Evolutionary conservation across 2,113 vertebrate species (phyloP), one percentile per base, ranked within the genome.

Genomic region (Rutilus rutilus): DNA sequence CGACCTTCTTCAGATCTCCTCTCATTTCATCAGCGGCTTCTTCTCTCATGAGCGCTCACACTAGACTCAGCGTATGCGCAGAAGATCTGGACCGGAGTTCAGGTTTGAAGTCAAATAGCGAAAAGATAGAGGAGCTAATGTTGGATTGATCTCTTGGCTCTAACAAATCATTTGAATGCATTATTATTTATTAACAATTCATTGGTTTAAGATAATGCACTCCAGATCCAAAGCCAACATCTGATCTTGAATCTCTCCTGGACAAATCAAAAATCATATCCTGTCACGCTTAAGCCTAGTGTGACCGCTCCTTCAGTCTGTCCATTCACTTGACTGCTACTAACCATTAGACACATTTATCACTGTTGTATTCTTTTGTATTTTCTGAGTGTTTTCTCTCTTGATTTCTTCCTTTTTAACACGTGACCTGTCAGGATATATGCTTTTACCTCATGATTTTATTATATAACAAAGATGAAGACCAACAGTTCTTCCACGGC

Each of bases 281-380:
- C 42, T 78, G 30, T 33, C 47, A 23, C 21, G 6, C 30, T 91
- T 36, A 36, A 36, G 65, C 65, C 67, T 71, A 6, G 21, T 73
- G 69, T 73, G 69, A 73, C 69, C 69, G 69, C 39, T 0, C 17
- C 65, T 90, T 27, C 62, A 82, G 45, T 54, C 45, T 17, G 30
- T 95, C 91, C 95, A 95, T 95, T 90, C 94, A 96, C 95, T 95
- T 90, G 95, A 97, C 96, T 96, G 95, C 96, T 97, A 97, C 96
- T 97, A 97, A 97, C 96, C 95, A 94, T 96, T 96, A 95, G 95
- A 94, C 87, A 84, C 90, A 88, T 95, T 95, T 96, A 95, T 84
- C 78, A 94, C 93, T 93, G 94, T 96, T 93, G 91, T 85, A 54
- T 92, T 95, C 91, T 90, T 92, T 60, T 88, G 86, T 78, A 25